Base-by-base conservation (phyloP, 2,888 invertebrate genomes). In the Bursaphelenchus okinawaensis region DNA sequence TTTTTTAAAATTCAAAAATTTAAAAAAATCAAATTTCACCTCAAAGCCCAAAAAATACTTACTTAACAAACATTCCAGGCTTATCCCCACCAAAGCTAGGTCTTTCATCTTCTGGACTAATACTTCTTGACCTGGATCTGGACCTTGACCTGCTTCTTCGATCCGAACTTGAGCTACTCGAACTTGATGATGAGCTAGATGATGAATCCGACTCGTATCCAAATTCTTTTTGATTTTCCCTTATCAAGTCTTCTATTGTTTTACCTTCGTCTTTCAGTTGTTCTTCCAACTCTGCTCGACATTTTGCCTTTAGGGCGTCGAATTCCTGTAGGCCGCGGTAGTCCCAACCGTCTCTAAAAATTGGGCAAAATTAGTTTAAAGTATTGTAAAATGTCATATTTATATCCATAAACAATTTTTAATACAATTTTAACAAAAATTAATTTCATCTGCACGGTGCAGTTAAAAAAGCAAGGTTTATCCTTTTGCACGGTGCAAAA, bases 241-340 rank as follows among this genome's bases (percentile, higher is more conserved):
- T 70, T 55, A 75, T 73, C 40, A 71, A 61, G 51, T 76, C 74
- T 54, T 74, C 75, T 4, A 75, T 52, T 20, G 65, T 68, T 57
- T 73, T 71, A 0, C 71, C 72, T 51, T 73, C 68, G 4, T 73
- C 69, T 28, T 70, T 68, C 24, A 75, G 40, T 9, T 62, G 51
- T 28, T 63, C 58, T 16, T 62, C 55, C 52, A 75, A 26, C 52
- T 72, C 62, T 1, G 24, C 57, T 23, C 52, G 61, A 23, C 64
- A 60, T 7, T 61, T 50, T 2, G 51, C 55, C 28, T 73, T 75
- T 16, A 54, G 51, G 7, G 40, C 54, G 58, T 60, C 72, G 29
- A 61, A 98, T 85, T 98, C 96, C 84, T 93, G 94, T 63, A 98
- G 87, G 69, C 93, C 95, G 81, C 95, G 87, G 84, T 93, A 93